Evolutionary conservation across 2,888 invertebrate species (phyloP), one percentile per base, ranked within the genome.

Genomic region (Plemyria rubiginata): DNA sequence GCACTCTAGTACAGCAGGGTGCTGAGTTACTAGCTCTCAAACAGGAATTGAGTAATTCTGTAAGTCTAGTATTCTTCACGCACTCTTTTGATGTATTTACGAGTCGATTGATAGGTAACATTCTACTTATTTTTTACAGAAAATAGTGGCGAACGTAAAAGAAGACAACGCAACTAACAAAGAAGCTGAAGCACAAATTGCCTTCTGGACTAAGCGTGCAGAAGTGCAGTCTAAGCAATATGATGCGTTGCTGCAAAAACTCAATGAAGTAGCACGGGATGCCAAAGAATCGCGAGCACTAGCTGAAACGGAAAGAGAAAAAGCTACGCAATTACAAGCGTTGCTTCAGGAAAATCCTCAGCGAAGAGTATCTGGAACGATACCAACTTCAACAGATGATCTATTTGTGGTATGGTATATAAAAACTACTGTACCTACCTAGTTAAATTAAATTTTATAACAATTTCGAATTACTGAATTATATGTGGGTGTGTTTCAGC

Each of bases 1-100:
- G 80, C 54, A 87, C 93, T 22, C 86, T 94, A 61, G 86, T 85
- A 71, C 85, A 93, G 65, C 94, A 94, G 74, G 93, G 94, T 52
- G 78, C 80, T 52, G 94, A 94, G 85, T 93, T 94, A 73, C 71
- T 81, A 43, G 76, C 79, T 60, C 73, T 94, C 13, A 91, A 88
- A 76, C 86, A 91, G 63, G 92, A 94, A 72, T 70, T 94, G 15
- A 78, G 79, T 38, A 86, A 91, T 70, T 82, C 85, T 59, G 90
- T 91, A 80, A 70, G 82, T 81, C 63, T 28, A 45, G 36, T 36
- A 16, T 29, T 29, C 8, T 8, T 51, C 16, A 51, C 8, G n/a
- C 9, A 36, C 43, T 43, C 13, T 43, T 15, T 43, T 0, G 7
- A 8, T 16, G 15, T 45, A 45, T 38, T 38, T 38, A 38, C 36